Evolutionary conservation across 2,888 invertebrate genomes (phyloP), one percentile per base, ranked within the genome.

Genomic region (Sinohyriopsis cumingii): DNA sequence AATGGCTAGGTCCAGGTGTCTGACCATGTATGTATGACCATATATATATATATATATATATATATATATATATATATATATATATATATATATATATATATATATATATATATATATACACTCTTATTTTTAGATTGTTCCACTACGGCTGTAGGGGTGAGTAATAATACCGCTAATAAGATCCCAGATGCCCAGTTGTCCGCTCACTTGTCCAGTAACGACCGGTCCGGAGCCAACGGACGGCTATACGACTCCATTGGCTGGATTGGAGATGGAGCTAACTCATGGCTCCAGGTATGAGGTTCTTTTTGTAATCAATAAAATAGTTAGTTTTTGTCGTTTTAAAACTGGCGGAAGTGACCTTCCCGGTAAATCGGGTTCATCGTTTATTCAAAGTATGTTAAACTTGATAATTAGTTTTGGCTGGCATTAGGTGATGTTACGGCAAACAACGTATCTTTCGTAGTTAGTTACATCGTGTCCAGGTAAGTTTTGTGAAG

Each of bases 181-280:
- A 79, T 81, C 25, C 76, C 79, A 1, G 79, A 81, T 61, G 81
- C 79, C 18, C 79, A 78, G 67, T 75, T 81, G 77, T 75, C 81
- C 0, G 78, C 76, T 59, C 73, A 78, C 54, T 77, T 77, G 55
- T 69, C 71, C 0, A 72, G 69, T 55, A 76, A 75, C 24, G 76
- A 75, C 65, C 76, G 76, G 53, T 69, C 73, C 33, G 81, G 77
- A 15, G 70, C 66, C 12, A 76, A 79, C 60, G 81, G 76, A 24
- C 71, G 81, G 12, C 69, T 81, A 1, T 69, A 72, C 24, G 71
- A 70, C 55, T 55, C 72, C 15, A 73, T 72, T 19, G 81, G 81
- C 6, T 81, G 81, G 81, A 71, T 78, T 6, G 81, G 81, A 12
- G 61, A 64, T 7, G 69, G 66, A 3, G 63, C 71, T 19, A 61